Evolutionary conservation across 2,797 vertebrate species (phyloP).

Genomic region (Halcyon chelicuti): DNA sequence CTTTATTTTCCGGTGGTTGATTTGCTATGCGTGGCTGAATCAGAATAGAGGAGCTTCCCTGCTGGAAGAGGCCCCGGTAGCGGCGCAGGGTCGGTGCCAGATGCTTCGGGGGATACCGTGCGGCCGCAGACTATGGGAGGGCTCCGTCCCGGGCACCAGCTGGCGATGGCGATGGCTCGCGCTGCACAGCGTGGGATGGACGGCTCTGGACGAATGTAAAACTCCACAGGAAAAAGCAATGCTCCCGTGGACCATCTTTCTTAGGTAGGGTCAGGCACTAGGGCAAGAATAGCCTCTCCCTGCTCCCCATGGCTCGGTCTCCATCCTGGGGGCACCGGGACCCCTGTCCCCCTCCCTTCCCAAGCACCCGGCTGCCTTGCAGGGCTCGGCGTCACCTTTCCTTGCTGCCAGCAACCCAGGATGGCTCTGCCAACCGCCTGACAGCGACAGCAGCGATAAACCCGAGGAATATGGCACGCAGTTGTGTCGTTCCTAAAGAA

Average conservation of each 20-base stretch:
- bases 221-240: neutral
- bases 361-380: neutral
- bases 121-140: neutral
- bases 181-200: fast-evolving
- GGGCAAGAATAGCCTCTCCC: neutral
- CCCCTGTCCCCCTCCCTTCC: neutral
- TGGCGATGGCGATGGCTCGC: neutral
- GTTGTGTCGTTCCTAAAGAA: neutral
- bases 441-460: neutral
- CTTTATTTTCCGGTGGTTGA: conserved; percentile 25
- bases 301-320: neutral
- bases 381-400: neutral
- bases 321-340: neutral
- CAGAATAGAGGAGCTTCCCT: conserved; percentile 27
- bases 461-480: neutral
- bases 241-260: fast-evolving
- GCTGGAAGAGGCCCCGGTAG: neutral
- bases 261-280: neutral
- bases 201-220: neutral
- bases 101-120: neutral
- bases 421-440: neutral
- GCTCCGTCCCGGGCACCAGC: conserved; percentile 8
- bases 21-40: conserved; percentile 43
- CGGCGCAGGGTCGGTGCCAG: neutral
- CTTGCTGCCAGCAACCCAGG: neutral